Evolutionary conservation across 2,888 invertebrate species (phyloP).

Genomic region (Euproctis similis): DNA sequence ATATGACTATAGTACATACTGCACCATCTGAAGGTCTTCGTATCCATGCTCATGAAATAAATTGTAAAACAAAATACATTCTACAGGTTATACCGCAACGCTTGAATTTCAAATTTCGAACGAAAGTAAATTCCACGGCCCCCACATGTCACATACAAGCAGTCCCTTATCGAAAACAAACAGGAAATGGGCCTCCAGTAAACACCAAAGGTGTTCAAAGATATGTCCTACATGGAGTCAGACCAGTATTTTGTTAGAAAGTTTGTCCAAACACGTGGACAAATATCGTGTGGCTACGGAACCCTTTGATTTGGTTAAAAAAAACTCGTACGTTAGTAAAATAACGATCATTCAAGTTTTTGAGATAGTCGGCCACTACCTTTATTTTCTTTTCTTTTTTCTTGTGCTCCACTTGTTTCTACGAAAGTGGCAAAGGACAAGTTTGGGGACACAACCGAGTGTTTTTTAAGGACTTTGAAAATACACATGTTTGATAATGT

Average conservation of each 20-base stretch:
- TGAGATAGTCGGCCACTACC: constrained; percentile 20
- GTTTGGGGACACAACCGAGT: neutral
- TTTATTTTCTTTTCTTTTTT: constrained; percentile 17
- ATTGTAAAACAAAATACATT: too few species aligned
- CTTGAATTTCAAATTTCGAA: too few species aligned
- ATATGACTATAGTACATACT: too few species aligned
- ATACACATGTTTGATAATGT: too few species aligned
- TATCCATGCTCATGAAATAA: too few species aligned
- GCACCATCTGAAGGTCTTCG: too few species aligned
- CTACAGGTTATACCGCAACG: too few species aligned
- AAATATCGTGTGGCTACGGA: constrained; percentile 19
- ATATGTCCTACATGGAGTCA: constrained; percentile 30
- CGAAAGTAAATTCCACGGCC: constrained; percentile 26
- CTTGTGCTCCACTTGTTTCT: constrained; percentile 14
- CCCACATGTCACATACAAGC: constrained; percentile 22
- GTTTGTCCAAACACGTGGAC: constrained; percentile 27
- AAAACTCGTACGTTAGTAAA: constrained; percentile 25
- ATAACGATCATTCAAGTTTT: constrained; percentile 30
- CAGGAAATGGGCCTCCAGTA: constrained; percentile 40
- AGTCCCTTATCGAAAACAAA: constrained; percentile 40
- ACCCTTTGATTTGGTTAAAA: constrained; percentile 35
- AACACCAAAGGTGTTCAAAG: constrained; percentile 27
- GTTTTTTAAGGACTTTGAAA: neutral
- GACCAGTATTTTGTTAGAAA: constrained; percentile 32
- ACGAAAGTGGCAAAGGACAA: constrained; percentile 9